phyloP scores from a whole-genome alignment of 2,888 invertebrate genomes.

The Bimastos eiseni region DNA sequence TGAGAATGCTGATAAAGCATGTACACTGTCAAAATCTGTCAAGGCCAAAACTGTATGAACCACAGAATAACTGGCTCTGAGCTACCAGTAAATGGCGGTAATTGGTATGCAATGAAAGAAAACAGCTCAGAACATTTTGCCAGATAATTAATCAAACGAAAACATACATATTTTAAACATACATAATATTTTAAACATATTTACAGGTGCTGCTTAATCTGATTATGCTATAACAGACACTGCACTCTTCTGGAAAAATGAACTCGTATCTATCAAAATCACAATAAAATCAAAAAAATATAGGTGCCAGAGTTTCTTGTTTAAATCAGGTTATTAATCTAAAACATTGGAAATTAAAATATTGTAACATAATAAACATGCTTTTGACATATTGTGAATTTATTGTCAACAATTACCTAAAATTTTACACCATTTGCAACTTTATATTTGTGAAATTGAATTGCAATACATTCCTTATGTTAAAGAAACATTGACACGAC shows the following conservation, averaged over 20 bases:
- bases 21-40: conserved; percentile 13
- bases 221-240: conserved; percentile 13
- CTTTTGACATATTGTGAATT: not conserved
- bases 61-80: not conserved
- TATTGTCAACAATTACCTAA: not conserved
- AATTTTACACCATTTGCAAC: not conserved
- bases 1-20: not conserved
- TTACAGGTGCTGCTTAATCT: conserved; percentile 5
- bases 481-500: not conserved
- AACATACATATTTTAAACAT: too few relatives aligned
- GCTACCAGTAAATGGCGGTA: not conserved
- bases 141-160: not conserved
- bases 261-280: not conserved
- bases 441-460: not conserved
- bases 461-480: not conserved
- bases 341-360: not conserved
- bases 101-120: not conserved
- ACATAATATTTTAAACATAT: not conserved
- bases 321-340: not conserved
- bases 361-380: not conserved
- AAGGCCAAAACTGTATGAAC: not conserved
- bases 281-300: not conserved
- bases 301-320: not conserved
- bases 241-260: not conserved
- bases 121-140: not conserved